phyloP scores from a whole-genome alignment of 1,140 invertebrate genomes.

The Drusus annulatus region DNA sequence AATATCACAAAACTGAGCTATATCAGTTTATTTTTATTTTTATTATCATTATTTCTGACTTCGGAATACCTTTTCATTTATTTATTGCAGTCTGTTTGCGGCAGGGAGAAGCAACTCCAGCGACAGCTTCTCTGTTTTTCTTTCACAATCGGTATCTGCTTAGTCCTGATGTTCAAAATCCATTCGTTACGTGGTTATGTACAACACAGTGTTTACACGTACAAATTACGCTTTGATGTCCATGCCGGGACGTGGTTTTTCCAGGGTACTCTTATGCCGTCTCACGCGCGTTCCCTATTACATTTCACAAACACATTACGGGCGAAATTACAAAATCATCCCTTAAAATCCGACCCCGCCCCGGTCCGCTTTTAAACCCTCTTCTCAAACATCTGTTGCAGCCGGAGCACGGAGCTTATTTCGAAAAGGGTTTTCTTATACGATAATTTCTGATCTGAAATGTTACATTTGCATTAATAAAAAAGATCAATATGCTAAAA shows the following conservation, averaged over 20 bases:
- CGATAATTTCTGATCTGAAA: background rate
- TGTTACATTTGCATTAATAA: constrained; percentile 1
- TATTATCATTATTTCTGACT: too few species aligned
- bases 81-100: too few species aligned
- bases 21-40: too few species aligned
- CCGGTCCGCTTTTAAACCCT: background rate
- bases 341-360: background rate
- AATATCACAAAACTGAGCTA: too few species aligned
- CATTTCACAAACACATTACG: constrained; percentile 35
- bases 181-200: constrained; percentile 9
- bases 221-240: constrained; percentile 43
- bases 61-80: too few species aligned
- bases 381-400: background rate
- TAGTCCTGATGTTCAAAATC: constrained; percentile 25
- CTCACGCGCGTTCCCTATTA: constrained; percentile 41
- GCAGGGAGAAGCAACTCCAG: too few species aligned
- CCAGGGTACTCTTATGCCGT: background rate
- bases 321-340: constrained; percentile 4
- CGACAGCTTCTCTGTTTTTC: too few species aligned
- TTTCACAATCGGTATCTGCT: background rate
- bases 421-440: background rate
- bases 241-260: constrained; percentile 27
- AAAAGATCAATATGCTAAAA: constrained; percentile 4
- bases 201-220: constrained; percentile 43
- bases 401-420: background rate